These are phyloP conservation scores for Camponotus vicinus DNA, from an alignment of 1,140 invertebrate species.

Conservation along the genomic window DNA sequence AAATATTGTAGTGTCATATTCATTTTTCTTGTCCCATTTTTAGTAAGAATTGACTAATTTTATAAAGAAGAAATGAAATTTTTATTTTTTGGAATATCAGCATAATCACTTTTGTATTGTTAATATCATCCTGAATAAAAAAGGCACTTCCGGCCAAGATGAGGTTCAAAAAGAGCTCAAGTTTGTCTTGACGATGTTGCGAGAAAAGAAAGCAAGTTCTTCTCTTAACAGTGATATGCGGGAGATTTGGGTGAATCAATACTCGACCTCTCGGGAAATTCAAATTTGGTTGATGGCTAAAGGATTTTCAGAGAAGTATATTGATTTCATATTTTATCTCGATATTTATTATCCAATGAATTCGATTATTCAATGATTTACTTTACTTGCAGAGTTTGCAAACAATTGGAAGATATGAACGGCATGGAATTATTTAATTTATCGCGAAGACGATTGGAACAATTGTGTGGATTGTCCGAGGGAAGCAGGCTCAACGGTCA, in stretches of 20 bases:
- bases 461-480: constrained; percentile 90
- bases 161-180: constrained; percentile 91
- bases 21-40: no score
- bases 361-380: background rate
- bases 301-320: constrained; percentile 89
- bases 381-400: constrained; percentile 85
- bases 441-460: constrained; percentile 88
- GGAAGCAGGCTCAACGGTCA: constrained; percentile 91
- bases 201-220: constrained; percentile 86
- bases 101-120: background rate
- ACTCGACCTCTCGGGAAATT: constrained; percentile 89
- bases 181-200: constrained; percentile 88
- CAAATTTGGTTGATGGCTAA: constrained; percentile 92
- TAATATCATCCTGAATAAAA: constrained; percentile 44
- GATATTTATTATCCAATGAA: background rate
- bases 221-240: constrained; percentile 87
- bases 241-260: constrained; percentile 89
- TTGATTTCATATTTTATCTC: background rate
- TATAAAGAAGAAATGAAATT: no score
- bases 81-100: no score
- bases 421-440: constrained; percentile 91
- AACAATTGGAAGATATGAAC: constrained; percentile 89
- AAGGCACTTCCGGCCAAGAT: constrained; percentile 80
- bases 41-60: no score
- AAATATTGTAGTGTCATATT: no score